Evolutionary conservation across 1,140 invertebrate genomes (phyloP), one percentile per base, ranked within the genome.

Genomic region (Drosophila elegans): DNA sequence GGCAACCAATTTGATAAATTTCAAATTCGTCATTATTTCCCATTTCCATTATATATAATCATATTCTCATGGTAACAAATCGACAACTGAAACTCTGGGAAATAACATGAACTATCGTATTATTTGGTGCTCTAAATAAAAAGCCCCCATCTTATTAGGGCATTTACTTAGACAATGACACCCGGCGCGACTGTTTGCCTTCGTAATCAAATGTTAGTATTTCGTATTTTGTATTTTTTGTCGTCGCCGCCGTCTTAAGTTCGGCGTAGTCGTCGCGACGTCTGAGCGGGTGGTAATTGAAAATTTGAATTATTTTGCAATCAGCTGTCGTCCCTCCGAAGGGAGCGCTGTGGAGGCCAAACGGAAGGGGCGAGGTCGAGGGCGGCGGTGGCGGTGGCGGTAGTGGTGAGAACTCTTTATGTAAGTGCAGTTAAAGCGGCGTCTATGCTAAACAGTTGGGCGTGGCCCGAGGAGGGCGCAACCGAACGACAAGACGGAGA

Each of bases 291-390:
- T 52, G 69, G 76, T 79, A 83, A 84, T 80, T 85, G 77, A 80
- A 80, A 80, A 83, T 88, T 74, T 56, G 80, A 88, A 88, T 89
- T 89, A 80, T 89, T 88, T 89, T 83, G 84, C 80, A 88, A 88
- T 88, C 83, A 83, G 78, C 77, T 63, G 67, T 59, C 60, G 72
- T 57, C 21, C 46, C 32, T 36, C 16, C n/a, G 48, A 44, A n/a
- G 9, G 29, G 44, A 55, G 25, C 62, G 54, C 29, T 71, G 64
- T 45, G 32, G 57, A 77, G 39, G 56, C 57, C 42, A 49, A 57
- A 42, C 42, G n/a, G 21, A 25, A 38, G 36, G 29, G 3, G 3
- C 4, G 29, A 39, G 45, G 4, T 3, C 4, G 6, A 11, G 13
- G 11, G 11, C 4, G 57, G 41, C 21, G 13, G 32, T 48, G 69